Evolutionary conservation across 2,113 vertebrate genomes (phyloP), one percentile per base, ranked within the genome.

Genomic region (Todiramphus chloris): DNA sequence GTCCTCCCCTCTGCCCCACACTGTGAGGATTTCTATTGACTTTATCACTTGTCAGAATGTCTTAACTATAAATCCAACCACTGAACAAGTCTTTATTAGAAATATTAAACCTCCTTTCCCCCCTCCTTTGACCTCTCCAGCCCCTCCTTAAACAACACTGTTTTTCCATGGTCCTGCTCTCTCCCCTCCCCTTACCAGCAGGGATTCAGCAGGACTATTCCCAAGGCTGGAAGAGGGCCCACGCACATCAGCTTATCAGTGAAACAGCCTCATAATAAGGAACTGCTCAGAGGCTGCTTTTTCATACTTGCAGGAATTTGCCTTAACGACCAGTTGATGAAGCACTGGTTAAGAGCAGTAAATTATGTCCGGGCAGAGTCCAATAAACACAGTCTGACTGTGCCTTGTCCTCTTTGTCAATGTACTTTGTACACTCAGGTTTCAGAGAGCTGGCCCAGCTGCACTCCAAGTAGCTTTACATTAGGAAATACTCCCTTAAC

Each of bases 1-100:
- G n/a, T 35, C 46, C n/a, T 84, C 7, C 6, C 7, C 18, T 10
- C 55, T 16, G 16, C 20, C 60, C 15, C 0, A 0, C 13, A 55
- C 10, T 12, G 12, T 20, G 23, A 91, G 30, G 13, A 72, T n/a
- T 80, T 64, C 73, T 41, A 43, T 7, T 33, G 24, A 77, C 60
- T 70, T 76, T 67, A 79, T 46, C 18, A 72, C 27, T 43, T 25
- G 14, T 51, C 64, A 74, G 43, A 83, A 68, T 2, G 11, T 48
- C 68, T 69, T 64, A 53, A 69, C 69, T 10, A 83, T 4, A 53
- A 90, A 87, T 4, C 39, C 56, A 90, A 60, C 19, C 39, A 37
- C 39, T 14, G 8, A 70, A n/a, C 0, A 1, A 90, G 24, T 24
- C 51, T 58, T 73, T 70, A 58, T 83, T 46, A 64, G 35, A 78